Conservation (phyloP, 2,113 vertebrate species). For the Eublepharis macularius region DNA sequence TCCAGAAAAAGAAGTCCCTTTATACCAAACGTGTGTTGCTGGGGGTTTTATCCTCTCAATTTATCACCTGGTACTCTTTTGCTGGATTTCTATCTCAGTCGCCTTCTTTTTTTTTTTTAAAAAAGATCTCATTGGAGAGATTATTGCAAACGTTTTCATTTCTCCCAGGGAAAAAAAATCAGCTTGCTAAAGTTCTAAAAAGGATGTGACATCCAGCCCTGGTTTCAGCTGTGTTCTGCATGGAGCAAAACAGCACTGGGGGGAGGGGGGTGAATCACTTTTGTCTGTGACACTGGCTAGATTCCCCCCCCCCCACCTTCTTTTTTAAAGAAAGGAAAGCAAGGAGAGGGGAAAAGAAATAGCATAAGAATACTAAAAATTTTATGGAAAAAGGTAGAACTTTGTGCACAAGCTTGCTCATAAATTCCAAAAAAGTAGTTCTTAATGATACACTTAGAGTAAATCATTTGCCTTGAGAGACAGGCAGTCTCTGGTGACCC, state of each 20-base stretch:
- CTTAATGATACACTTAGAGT: conserved; percentile 97
- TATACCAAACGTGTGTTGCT: neutral
- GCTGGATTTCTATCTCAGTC: neutral
- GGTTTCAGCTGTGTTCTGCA: conserved; percentile 83
- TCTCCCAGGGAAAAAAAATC: conserved; percentile 74
- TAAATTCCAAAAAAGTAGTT: conserved; percentile 84
- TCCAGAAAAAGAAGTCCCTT: neutral
- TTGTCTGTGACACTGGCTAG: conserved; percentile 73
- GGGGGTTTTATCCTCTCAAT: neutral
- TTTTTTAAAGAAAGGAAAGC: neutral
- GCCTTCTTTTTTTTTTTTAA: conserved; percentile 6
- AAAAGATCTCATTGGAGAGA: conserved; percentile 42
- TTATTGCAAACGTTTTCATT: conserved; percentile 68
- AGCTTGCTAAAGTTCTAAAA: conserved; percentile 82
- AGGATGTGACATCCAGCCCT: conserved; percentile 89
- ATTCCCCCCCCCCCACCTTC: conserved; percentile 50
- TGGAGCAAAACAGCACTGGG: conserved; percentile 60
- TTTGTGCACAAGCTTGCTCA: conserved; percentile 79
- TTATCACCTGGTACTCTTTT: neutral
- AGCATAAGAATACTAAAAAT: conserved; percentile 79
- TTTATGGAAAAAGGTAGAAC: conserved; percentile 84
- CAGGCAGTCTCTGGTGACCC: conserved; percentile 92
- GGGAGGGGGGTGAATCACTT: conserved; percentile 70
- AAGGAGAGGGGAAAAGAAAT: conserved; percentile 57
- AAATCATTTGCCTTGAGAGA: conserved; percentile 92